Evolutionary conservation across 2,888 invertebrate species (phyloP).

Genomic region (Drosophila putrida): DNA sequence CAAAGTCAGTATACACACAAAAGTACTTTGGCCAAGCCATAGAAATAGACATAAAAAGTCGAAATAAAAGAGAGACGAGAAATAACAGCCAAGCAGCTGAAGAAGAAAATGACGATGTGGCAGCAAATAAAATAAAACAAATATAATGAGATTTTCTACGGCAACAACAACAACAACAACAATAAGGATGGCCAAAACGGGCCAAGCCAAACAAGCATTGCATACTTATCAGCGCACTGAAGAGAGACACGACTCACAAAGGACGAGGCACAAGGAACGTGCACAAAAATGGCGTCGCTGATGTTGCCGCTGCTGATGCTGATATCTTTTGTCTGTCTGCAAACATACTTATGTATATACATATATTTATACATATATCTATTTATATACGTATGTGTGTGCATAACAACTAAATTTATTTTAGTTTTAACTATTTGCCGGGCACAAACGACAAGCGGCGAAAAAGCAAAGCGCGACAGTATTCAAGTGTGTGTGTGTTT

Average conservation of each 20-base stretch:
- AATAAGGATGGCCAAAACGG: conserved; percentile 30
- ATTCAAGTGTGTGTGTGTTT: conserved; percentile 26
- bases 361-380: conserved; percentile 16
- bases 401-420: conserved; percentile 67
- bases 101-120: conserved; percentile 61
- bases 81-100: conserved; percentile 31
- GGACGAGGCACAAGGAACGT: conserved; percentile 30
- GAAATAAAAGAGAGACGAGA: conserved; percentile 24
- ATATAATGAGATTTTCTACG: conserved; percentile 84
- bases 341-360: conserved; percentile 12
- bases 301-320: conserved; percentile 55
- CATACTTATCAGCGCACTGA: conserved; percentile 74
- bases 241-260: conserved; percentile 22
- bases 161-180: conserved; percentile 39
- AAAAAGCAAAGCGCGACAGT: conserved; percentile 39
- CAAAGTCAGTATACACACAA: conserved; percentile 47
- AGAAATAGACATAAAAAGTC: conserved; percentile 51
- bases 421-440: conserved; percentile 82
- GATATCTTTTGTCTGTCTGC: conserved; percentile 64
- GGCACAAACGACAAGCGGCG: conserved; percentile 58
- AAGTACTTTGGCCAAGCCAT: conserved; percentile 57
- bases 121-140: conserved; percentile 79
- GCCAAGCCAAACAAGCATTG: conserved; percentile 53
- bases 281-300: conserved; percentile 71
- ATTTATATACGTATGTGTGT: conserved; percentile 22